Evolutionary conservation across 2,888 invertebrate genomes (phyloP), one percentile per base, ranked within the genome.

Genomic region (Ornithoptera priamus): DNA sequence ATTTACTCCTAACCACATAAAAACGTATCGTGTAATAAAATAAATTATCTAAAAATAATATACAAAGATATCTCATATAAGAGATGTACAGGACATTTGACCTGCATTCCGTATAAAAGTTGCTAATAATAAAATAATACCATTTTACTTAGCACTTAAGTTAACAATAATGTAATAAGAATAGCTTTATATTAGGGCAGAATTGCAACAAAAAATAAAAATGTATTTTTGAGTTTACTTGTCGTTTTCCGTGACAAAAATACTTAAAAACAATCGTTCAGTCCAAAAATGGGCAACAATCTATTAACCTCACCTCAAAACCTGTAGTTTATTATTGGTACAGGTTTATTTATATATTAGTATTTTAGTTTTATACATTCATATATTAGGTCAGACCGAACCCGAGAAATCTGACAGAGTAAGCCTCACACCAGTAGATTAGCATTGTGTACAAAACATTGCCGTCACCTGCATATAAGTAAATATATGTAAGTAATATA

Each of bases 81-180:
- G 22, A 56, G 42, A 57, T 64, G 30, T 36, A 39, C 30, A 36
- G n/a, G 39, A 39, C 57, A n/a, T 64, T 57, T 56, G 58, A 59
- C 24, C 50, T 50, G 50, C 15, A 15, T 50, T 50, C 50, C 17
- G 17, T 18, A 15, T 17, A 18, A 50, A 50, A 50, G 5, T 50
- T 15, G 5, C 17, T 50, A 17, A 15, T 50, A 50, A 15, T 50
- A 12, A 46, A 10, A 46, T 46, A 1, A 50, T 50, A 50, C n/a
- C n/a, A n/a, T n/a, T 5, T 15, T 50, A 50, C 50, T 4, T 30
- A 30, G 30, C 30, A 18, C 50, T 15, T 15, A 17, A 17, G 17
- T 50, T 17, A 15, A 15, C 5, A 50, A 50, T 15, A 50, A 18
- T 5, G 17, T 18, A 50, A 50, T 50, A 50, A 50, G 18, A 50